These are phyloP conservation scores for Calameuta pallipes DNA, from an alignment of 2,888 invertebrate genomes.

Conservation along the genomic window DNA sequence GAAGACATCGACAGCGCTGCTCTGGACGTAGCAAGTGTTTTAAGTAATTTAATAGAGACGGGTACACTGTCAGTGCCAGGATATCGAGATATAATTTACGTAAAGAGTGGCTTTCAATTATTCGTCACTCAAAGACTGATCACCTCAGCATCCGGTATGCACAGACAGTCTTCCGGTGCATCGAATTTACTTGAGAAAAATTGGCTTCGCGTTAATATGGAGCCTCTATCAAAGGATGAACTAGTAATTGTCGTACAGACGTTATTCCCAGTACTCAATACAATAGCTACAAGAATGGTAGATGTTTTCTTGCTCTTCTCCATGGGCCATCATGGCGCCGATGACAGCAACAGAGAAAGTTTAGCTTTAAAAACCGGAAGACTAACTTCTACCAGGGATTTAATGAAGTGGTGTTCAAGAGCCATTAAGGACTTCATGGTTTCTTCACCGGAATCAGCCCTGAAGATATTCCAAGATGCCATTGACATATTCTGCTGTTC, in stretches of 20 bases:
- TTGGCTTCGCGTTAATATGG: slow-evolving; percentile 83
- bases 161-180: slow-evolving; percentile 71
- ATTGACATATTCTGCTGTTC: slow-evolving; percentile 92
- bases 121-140: slow-evolving; percentile 83
- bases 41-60: slow-evolving; percentile 87
- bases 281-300: slow-evolving; percentile 81
- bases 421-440: slow-evolving; percentile 80
- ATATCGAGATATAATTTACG: slow-evolving; percentile 83
- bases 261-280: slow-evolving; percentile 77
- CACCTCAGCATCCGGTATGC: slow-evolving; percentile 43
- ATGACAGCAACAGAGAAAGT: slow-evolving; percentile 50
- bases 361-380: slow-evolving; percentile 69
- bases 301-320: slow-evolving; percentile 87
- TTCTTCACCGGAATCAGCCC: slow-evolving; percentile 75
- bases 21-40: slow-evolving; percentile 89
- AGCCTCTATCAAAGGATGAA: slow-evolving; percentile 81
- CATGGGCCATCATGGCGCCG: slow-evolving; percentile 72
- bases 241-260: slow-evolving; percentile 77
- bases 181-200: slow-evolving; percentile 83
- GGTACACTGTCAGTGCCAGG: slow-evolving; percentile 87
- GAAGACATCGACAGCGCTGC: slow-evolving; percentile 97
- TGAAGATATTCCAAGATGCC: slow-evolving; percentile 86
- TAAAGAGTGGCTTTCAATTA: slow-evolving; percentile 89
- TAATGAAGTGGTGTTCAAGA: slow-evolving; percentile 91
- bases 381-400: slow-evolving; percentile 85